Evolutionary conservation across 2,797 vertebrate genomes (phyloP).

Genomic region (Prionace glauca): DNA sequence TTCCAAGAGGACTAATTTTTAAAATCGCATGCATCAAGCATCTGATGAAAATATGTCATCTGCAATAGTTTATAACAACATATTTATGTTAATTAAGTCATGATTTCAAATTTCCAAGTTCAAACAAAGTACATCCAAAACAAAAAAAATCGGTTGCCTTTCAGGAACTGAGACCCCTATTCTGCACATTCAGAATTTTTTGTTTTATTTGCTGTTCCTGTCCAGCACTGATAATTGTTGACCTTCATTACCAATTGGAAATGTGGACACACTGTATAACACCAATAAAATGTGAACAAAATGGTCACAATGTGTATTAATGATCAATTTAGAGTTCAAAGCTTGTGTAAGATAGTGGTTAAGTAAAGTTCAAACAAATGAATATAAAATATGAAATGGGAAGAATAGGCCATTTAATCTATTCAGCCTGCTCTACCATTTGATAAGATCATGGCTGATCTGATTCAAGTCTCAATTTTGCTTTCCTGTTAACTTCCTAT

Average conservation of each 20-base stretch:
- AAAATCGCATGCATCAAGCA: not conserved
- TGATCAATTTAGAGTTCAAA: not conserved
- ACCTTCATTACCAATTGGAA: not conserved
- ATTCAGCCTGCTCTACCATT: too few relatives aligned
- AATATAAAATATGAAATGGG: too few relatives aligned
- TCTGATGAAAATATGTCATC: conserved; percentile 20
- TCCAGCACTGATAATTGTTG: not conserved
- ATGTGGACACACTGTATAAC: not conserved
- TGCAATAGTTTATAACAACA: not conserved
- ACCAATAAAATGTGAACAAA: not conserved
- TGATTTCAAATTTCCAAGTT: not conserved
- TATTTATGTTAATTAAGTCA: not conserved
- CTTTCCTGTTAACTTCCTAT: too few relatives aligned
- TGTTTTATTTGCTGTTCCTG: not conserved
- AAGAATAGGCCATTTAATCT: too few relatives aligned
- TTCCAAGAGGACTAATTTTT: not conserved
- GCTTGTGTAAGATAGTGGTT: not conserved
- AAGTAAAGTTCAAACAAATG: not conserved
- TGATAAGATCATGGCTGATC: too few relatives aligned
- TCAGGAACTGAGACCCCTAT: not conserved
- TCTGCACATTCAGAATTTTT: not conserved
- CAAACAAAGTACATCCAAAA: not conserved
- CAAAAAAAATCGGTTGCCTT: not conserved
- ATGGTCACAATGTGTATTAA: not conserved
- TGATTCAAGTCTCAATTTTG: too few relatives aligned